A percentile compares a stretch with the other conserved stretches of the same genome.
These are phyloP conservation scores for Trissoscelio sp. DNA, from an alignment of 2,888 invertebrate genomes.

Conservation along the genomic window DNA sequence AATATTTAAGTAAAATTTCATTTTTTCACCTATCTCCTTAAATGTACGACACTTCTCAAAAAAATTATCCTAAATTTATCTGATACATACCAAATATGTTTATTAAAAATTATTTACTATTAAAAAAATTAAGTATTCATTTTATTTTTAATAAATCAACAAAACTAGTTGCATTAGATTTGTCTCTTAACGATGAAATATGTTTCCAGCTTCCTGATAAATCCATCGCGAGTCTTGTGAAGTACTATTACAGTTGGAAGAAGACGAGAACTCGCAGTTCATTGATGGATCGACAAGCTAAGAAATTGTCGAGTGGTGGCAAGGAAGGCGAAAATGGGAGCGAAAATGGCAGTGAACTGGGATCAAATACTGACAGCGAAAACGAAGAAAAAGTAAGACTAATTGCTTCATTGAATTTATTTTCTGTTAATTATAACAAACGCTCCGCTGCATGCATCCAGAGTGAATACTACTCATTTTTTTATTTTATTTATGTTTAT, in stretches of 20 bases:
- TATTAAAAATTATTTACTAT: no score
- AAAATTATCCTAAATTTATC: no score
- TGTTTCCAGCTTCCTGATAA: constrained; percentile 99
- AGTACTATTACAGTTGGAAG: constrained; percentile 99
- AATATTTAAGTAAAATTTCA: no score
- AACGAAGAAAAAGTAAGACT: constrained; percentile 94
- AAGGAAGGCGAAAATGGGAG: constrained; percentile 89
- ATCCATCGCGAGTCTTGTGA: constrained; percentile 96
- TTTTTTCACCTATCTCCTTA: no score
- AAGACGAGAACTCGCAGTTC: constrained; percentile 96
- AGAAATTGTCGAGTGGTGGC: constrained; percentile 87
- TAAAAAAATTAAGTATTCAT: no score
- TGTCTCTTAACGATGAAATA: no score
- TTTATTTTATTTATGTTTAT: constrained; percentile 41
- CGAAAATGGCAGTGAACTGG: constrained; percentile 92
- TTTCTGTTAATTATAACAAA: constrained; percentile 26
- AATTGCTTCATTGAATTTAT: neutral
- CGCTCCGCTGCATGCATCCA: constrained; percentile 70
- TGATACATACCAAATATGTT: no score
- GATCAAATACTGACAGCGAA: constrained; percentile 94
- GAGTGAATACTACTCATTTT: constrained; percentile 59
- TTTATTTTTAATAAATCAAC: no score
- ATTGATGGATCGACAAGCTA: constrained; percentile 94
- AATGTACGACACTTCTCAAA: no score
- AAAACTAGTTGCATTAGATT: no score